phyloP scores from a whole-genome alignment of 2,888 invertebrate genomes.

The Melipona bicolor region DNA sequence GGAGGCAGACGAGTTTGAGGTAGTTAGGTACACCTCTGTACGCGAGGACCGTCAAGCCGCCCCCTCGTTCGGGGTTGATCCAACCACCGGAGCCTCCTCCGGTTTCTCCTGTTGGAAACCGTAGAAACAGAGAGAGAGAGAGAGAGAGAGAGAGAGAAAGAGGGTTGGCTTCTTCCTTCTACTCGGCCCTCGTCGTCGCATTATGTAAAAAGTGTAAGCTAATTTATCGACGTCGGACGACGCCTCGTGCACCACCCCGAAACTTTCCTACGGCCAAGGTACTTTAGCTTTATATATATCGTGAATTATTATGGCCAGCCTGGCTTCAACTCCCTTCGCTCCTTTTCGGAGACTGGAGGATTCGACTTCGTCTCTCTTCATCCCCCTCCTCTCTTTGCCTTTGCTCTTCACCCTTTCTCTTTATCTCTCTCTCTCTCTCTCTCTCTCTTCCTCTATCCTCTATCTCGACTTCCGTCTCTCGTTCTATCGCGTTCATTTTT shows the following conservation, averaged over 20 bases:
- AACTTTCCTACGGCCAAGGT: constrained; percentile 68
- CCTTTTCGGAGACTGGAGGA: constrained; percentile 59
- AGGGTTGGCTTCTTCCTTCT: constrained; percentile 34
- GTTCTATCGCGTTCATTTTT: constrained; percentile 22
- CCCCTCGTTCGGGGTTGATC: constrained; percentile 22
- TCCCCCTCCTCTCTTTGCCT: constrained; percentile 16
- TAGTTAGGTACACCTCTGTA: constrained; percentile 72
- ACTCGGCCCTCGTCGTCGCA: constrained; percentile 65
- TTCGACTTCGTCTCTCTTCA: constrained; percentile 46
- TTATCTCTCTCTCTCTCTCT: neutral
- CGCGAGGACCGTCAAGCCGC: constrained; percentile 30
- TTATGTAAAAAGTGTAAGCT: constrained; percentile 77
- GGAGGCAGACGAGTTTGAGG: constrained; percentile 75
- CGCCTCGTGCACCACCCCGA: constrained; percentile 52
- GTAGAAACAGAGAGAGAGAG: neutral
- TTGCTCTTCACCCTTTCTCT: neutral
- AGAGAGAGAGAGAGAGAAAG: neutral
- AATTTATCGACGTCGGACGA: constrained; percentile 78
- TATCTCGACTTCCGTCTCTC: neutral
- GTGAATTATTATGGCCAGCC: constrained; percentile 80
- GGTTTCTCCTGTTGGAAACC: neutral
- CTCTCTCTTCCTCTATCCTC: constrained; percentile 28
- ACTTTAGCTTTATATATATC: constrained; percentile 79
- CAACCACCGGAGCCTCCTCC: constrained; percentile 37
- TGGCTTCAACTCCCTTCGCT: constrained; percentile 47